phyloP scores from a whole-genome alignment of 2,888 invertebrate species.

The Lasioglossum calceatum region DNA sequence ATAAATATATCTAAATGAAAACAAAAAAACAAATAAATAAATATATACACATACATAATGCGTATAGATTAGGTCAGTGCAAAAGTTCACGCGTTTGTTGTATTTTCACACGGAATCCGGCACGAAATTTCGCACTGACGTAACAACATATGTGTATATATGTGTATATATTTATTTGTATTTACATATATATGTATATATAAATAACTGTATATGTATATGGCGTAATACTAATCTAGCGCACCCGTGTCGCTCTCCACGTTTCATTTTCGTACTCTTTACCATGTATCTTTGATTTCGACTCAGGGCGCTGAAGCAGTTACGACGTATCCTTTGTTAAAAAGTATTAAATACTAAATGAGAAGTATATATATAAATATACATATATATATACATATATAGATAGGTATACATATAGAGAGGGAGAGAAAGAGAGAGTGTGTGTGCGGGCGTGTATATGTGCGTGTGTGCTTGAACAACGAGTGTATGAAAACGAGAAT shows the following conservation, averaged over 20 bases:
- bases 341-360: constrained; percentile 75
- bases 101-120: neutral
- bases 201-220: constrained; percentile 50
- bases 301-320: constrained; percentile 60
- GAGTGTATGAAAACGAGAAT: neutral
- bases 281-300: constrained; percentile 58
- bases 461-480: neutral
- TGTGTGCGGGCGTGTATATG: neutral
- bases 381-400: neutral
- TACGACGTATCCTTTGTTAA: constrained; percentile 74
- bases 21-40: constrained; percentile 18
- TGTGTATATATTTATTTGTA: constrained; percentile 9
- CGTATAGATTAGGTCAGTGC: neutral
- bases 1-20: constrained; percentile 24
- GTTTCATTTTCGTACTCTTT: constrained; percentile 56
- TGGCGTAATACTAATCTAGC: constrained; percentile 43
- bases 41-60: constrained; percentile 27
- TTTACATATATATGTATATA: constrained; percentile 37
- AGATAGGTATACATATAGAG: neutral
- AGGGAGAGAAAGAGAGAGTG: neutral
- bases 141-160: neutral
- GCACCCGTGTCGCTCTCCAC: constrained; percentile 45
- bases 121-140: neutral
- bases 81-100: neutral
- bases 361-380: constrained; percentile 31